phyloP scores from a whole-genome alignment of 1,140 invertebrate species.

The Dreissena polymorpha region DNA sequence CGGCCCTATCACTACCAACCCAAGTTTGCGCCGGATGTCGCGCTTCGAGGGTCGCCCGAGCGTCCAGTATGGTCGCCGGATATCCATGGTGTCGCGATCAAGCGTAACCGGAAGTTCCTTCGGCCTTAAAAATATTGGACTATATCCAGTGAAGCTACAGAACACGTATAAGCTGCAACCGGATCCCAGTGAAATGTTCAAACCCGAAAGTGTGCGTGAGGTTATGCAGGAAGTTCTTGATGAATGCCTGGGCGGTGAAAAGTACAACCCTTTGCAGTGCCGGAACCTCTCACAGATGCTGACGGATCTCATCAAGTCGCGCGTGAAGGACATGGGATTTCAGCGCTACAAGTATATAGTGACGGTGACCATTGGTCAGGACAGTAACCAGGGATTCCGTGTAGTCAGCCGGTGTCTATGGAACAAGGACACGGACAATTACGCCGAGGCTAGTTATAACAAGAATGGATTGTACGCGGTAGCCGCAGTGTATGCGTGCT shows the following conservation, averaged over 20 bases:
- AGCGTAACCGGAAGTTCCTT: slow-evolving; percentile 52
- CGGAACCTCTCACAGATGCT: slow-evolving; percentile 62
- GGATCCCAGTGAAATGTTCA: slow-evolving; percentile 60
- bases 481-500: slow-evolving; percentile 72
- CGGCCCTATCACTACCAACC: slow-evolving; percentile 37
- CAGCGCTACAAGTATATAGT: slow-evolving; percentile 72
- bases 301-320: slow-evolving; percentile 67
- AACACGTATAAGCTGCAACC: slow-evolving; percentile 70
- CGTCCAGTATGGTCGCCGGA: slow-evolving; percentile 55
- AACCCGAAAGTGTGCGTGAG: slow-evolving; percentile 55
- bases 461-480: slow-evolving; percentile 71
- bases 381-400: slow-evolving; percentile 68
- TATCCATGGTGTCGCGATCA: slow-evolving; percentile 62
- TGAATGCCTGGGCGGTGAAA: slow-evolving; percentile 66
- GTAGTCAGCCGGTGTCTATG: slow-evolving; percentile 72
- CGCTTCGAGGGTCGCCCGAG: slow-evolving; percentile 41
- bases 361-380: slow-evolving; percentile 70
- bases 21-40: slow-evolving; percentile 54
- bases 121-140: slow-evolving; percentile 50
- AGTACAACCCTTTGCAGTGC: slow-evolving; percentile 64
- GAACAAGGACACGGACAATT: slow-evolving; percentile 73
- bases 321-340: slow-evolving; percentile 69
- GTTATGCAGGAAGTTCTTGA: slow-evolving; percentile 61
- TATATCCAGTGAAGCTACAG: slow-evolving; percentile 55
- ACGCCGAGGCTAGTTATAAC: slow-evolving; percentile 66